phyloP scores from a whole-genome alignment of 2,797 vertebrate species.

The Lacerta agilis region DNA sequence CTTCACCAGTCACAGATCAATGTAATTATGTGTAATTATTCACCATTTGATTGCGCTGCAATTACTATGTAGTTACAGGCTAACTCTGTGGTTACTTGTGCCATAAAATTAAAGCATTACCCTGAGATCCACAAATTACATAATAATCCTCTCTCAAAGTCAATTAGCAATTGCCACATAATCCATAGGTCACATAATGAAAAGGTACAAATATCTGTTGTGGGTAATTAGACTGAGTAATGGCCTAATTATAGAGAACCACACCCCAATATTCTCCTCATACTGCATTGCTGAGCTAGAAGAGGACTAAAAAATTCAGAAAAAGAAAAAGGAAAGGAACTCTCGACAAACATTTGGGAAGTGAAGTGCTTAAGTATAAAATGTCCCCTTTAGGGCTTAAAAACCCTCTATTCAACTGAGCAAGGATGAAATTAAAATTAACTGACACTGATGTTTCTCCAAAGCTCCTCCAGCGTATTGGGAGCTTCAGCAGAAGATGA shows the following conservation, averaged over 20 bases:
- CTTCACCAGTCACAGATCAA: constrained; percentile 7
- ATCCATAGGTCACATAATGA: constrained; percentile 43
- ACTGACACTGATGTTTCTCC: neutral
- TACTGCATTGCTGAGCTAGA: neutral
- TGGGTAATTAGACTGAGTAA: constrained; percentile 28
- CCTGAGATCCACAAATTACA: constrained; percentile 43
- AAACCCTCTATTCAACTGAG: neutral
- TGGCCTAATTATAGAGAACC: neutral
- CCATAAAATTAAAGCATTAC: constrained; percentile 53
- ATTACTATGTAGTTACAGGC: neutral
- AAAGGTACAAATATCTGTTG: constrained; percentile 11
- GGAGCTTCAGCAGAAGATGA: neutral
- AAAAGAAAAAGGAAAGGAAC: neutral
- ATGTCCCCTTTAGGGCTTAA: neutral
- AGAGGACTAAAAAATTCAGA: neutral
- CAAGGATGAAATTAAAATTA: constrained; percentile 38
- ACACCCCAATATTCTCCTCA: neutral
- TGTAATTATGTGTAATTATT: constrained; percentile 44
- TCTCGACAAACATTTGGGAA: constrained; percentile 25
- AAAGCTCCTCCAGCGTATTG: constrained; percentile 32
- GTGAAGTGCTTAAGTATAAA: neutral
- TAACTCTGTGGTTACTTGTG: constrained; percentile 28
- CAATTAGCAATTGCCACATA: constrained; percentile 39
- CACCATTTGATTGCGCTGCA: constrained; percentile 47
- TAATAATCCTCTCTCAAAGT: neutral